Evolutionary conservation across 2,113 vertebrate genomes (phyloP).

Genomic region (Rhineura floridana): DNA sequence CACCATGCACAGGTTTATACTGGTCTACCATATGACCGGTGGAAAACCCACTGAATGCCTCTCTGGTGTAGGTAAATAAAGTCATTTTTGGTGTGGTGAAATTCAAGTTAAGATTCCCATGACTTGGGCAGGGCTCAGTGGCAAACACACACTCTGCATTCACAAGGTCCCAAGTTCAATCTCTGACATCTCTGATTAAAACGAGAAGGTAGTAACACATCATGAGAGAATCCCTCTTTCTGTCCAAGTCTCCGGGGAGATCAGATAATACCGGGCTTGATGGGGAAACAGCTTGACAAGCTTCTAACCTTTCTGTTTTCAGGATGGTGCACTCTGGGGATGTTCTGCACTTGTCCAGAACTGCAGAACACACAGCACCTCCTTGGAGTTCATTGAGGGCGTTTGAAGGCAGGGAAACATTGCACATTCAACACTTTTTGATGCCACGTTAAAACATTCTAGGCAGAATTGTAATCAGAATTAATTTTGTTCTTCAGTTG

Average conservation of each 20-base stretch:
- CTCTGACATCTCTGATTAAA: no score
- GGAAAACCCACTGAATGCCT: not conserved
- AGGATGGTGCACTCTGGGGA: not conserved
- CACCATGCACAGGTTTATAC: no score
- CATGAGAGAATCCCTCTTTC: no score
- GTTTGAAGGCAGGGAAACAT: not conserved
- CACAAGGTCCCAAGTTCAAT: not conserved
- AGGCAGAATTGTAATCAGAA: no score
- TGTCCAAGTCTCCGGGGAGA: no score
- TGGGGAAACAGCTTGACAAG: not conserved
- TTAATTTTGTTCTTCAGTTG: no score
- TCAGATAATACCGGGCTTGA: not conserved
- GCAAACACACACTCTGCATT: not conserved
- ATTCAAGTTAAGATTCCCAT: not conserved
- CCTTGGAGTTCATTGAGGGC: not conserved
- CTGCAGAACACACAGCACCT: not conserved
- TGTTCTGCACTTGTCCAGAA: not conserved
- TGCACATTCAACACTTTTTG: no score
- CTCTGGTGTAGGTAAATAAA: no score
- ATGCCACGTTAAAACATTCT: no score
- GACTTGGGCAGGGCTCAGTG: not conserved
- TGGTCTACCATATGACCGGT: no score
- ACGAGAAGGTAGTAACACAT: no score
- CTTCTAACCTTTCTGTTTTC: not conserved
- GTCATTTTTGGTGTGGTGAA: not conserved